Base-by-base conservation (phyloP, 2,113 vertebrate genomes). In the Forbesichthys papilliferus region DNA sequence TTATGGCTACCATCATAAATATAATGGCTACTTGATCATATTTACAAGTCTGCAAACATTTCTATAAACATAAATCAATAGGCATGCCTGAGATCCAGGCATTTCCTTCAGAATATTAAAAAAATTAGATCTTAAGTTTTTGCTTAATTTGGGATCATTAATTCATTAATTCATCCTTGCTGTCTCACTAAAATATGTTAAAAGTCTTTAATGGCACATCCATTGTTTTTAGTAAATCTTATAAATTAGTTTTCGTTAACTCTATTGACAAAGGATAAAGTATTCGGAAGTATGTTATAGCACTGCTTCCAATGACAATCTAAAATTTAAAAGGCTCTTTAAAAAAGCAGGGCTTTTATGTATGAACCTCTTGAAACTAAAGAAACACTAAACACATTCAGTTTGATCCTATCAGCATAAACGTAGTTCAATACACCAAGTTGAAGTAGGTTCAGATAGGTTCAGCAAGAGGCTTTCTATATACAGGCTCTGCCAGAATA, bases 161-260 rank as follows among this genome's bases (percentile, higher is more conserved):
- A 78, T 69, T 69, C 76, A 83, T 78, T 76, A 75, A 78, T 83
- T 82, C 80, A 83, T 77, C 78, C 68, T 59, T 60, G 70, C 78
- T 73, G 75, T 79, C 83, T 86, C 81, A 84, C 83, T 79, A 81
- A 87, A 88, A 86, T 84, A 83, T 83, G 75, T 73, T 84, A 74
- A 75, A 79, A 67, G 5, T 87, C 85, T 85, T 77, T 84, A 90
- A 87, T 88, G 87, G 87, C 89, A 90, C 89, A 88, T 88, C 77
- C 81, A 86, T 73, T 80, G 84, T 87, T 80, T 80, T 81, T 27
- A 27, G 75, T 84, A 72, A 78, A 84, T 82, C 79, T 68, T 58
- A 55, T 73, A 69, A 79, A 74, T 84, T 84, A 90, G 84, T 72
- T 78, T 61, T 18, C 62, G 71, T 82, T 83, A 78, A 83, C 73